Evolutionary conservation across 2,797 vertebrate genomes (phyloP).

Genomic region (Sebastes ruberrimus): DNA sequence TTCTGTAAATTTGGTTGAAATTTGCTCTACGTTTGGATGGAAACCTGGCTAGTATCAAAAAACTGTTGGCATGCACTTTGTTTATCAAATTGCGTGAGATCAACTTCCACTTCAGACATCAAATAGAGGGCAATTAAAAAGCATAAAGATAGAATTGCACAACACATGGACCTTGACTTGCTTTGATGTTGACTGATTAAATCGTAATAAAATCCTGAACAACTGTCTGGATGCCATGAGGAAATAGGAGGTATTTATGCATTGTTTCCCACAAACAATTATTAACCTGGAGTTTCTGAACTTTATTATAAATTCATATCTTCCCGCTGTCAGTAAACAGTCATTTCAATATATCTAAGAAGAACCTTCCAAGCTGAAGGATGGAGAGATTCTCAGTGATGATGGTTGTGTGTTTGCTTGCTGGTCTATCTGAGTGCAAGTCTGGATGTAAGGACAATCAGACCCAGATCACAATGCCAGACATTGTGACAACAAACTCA

Average conservation of each 20-base stretch:
- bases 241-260: not conserved
- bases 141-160: not conserved
- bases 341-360: not conserved
- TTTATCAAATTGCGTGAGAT: not conserved
- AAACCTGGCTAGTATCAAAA: not conserved
- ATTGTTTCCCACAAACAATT: not conserved
- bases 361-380: not conserved
- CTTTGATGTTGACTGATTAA: not conserved
- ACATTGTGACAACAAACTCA: rapidly evolving
- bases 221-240: not conserved
- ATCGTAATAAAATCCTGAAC: not conserved
- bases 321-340: not conserved
- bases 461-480: not conserved
- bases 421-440: not conserved
- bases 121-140: not conserved
- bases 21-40: not conserved
- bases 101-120: not conserved
- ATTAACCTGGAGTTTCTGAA: not conserved
- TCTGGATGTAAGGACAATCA: rapidly evolving
- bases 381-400: not conserved
- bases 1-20: not conserved
- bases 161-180: not conserved
- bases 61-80: not conserved
- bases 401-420: slow-evolving; percentile 4
- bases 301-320: not conserved